Percentiles rank a stretch among this genome's conserved stretches.
phyloP scores from a whole-genome alignment of 35 echinoderm and acorn worm genomes.

The Heliocidaris erythrogramma region DNA sequence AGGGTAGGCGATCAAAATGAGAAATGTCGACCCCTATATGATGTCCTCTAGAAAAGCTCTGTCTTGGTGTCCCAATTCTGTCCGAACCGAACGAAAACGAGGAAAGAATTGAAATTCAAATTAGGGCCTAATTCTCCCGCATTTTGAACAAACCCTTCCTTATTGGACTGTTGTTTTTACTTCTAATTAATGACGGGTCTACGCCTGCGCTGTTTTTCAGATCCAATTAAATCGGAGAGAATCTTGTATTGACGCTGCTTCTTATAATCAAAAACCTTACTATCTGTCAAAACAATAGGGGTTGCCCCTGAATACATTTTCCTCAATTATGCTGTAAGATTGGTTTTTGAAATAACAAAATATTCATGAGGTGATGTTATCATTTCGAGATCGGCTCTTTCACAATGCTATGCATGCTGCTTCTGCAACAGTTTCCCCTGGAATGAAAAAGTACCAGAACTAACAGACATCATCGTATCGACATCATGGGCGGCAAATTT shows the following conservation, averaged over 20 bases:
- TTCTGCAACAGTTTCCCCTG: neutral
- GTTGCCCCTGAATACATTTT: neutral
- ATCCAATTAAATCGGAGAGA: neutral
- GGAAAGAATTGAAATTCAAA: slow-evolving; percentile 18
- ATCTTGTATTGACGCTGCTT: neutral
- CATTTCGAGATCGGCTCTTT: neutral
- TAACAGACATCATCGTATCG: neutral
- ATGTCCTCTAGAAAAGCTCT: neutral
- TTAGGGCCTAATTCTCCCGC: neutral
- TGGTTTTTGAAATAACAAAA: neutral
- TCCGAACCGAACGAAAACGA: neutral
- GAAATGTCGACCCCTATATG: neutral
- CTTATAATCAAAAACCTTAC: neutral
- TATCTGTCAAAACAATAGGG: neutral
- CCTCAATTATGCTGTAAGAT: neutral
- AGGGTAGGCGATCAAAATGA: neutral
- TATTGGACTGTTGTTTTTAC: neutral
- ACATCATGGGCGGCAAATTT: too few relatives aligned
- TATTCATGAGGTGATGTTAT: neutral
- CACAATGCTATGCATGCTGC: neutral
- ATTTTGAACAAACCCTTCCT: neutral
- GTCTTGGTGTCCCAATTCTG: neutral
- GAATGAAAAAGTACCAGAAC: neutral
- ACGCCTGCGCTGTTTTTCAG: neutral
- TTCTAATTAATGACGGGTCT: slow-evolving; percentile 12